Conservation (phyloP, 1,140 invertebrate species). For the Popillia japonica region DNA sequence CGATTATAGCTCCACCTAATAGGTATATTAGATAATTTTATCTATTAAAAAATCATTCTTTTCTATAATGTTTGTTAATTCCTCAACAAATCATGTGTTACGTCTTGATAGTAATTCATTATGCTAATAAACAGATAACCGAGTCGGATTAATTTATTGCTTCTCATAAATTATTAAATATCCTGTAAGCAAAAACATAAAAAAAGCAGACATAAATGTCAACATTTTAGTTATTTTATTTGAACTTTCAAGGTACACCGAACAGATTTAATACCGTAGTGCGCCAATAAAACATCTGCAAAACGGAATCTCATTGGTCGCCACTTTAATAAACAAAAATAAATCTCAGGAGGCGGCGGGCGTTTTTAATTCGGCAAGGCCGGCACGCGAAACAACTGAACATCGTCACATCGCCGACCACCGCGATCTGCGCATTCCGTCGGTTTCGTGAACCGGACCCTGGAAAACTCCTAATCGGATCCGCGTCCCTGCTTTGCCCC, state of each 20-base stretch:
- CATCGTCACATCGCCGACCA: not conserved
- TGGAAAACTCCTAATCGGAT: not conserved
- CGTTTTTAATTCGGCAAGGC: slow-evolving; percentile 17
- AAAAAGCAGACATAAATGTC: too few relatives aligned
- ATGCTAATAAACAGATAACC: too few relatives aligned
- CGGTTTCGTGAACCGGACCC: slow-evolving; percentile 2
- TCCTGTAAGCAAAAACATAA: not conserved
- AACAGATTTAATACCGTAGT: not conserved
- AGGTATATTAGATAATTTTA: too few relatives aligned
- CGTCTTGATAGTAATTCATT: too few relatives aligned
- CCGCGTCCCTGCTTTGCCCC: not conserved
- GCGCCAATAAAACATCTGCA: not conserved
- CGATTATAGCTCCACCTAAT: too few relatives aligned
- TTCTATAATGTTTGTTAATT: too few relatives aligned
- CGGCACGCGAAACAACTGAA: not conserved
- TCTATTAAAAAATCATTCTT: too few relatives aligned
- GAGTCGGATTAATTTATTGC: too few relatives aligned
- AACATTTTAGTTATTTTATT: not conserved
- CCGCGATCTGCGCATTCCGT: not conserved
- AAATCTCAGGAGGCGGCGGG: slow-evolving; percentile 4
- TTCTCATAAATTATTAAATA: too few relatives aligned
- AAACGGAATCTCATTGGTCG: not conserved
- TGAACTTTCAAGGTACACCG: not conserved
- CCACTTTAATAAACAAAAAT: not conserved
- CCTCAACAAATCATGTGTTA: too few relatives aligned